Evolutionary conservation across 2,888 invertebrate genomes (phyloP).

Genomic region (Seira musarum): DNA sequence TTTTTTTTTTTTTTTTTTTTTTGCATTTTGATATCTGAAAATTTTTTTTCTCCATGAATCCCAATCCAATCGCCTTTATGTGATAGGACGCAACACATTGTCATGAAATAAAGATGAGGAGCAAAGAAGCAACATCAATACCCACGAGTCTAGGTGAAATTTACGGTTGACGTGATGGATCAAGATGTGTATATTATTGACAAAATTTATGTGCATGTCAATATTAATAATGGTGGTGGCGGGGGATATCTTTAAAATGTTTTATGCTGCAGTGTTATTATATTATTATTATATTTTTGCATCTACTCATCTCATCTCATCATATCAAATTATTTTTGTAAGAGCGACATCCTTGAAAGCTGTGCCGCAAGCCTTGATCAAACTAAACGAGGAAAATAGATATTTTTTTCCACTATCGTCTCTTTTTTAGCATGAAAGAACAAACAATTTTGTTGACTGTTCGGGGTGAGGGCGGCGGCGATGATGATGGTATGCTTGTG

Average conservation of each 20-base stretch:
- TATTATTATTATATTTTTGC: neutral
- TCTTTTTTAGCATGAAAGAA: neutral
- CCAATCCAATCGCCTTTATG: no score
- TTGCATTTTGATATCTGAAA: no score
- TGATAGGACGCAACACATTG: neutral
- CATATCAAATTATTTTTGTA: neutral
- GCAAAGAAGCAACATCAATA: neutral
- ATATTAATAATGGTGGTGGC: slow-evolving; percentile 2
- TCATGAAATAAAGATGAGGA: slow-evolving; percentile 4
- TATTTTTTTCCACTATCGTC: neutral
- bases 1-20: no score
- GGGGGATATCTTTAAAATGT: neutral
- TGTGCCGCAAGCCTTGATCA: slow-evolving; percentile 32
- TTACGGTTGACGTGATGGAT: neutral
- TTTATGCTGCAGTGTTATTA: neutral
- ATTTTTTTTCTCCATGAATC: slow-evolving; percentile 4
- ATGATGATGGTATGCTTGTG: slow-evolving; percentile 1
- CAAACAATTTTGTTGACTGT: neutral
- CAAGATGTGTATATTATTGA: neutral
- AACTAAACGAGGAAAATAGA: slow-evolving; percentile 20
- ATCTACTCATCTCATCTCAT: neutral
- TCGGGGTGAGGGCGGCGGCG: neutral
- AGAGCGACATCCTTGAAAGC: slow-evolving; percentile 26
- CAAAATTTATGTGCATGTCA: neutral
- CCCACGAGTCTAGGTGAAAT: slow-evolving; percentile 8